Evolutionary conservation across 2,888 invertebrate species (phyloP).

Genomic region (Octonoba sinensis): DNA sequence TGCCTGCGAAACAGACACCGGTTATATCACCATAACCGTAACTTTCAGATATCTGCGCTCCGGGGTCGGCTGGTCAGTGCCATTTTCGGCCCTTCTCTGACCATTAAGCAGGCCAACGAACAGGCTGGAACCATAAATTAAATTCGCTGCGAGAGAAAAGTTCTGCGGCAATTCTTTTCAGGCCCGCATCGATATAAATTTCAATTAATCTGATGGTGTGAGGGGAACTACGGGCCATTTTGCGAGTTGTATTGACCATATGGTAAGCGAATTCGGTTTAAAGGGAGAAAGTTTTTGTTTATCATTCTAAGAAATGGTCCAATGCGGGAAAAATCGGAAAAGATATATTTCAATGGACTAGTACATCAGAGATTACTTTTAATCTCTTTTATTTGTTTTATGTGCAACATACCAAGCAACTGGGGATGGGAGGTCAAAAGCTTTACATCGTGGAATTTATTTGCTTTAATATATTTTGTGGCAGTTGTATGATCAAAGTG

Average conservation of each 20-base stretch:
- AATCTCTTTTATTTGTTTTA: no score
- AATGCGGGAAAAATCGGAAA: not conserved
- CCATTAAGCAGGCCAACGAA: slow-evolving; percentile 34
- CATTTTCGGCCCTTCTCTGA: slow-evolving; percentile 17
- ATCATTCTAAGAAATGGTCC: not conserved
- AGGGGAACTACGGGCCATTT: not conserved
- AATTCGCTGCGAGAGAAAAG: slow-evolving; percentile 13
- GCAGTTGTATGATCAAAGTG: no score
- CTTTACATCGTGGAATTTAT: no score
- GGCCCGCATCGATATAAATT: not conserved
- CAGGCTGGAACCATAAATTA: slow-evolving; percentile 23
- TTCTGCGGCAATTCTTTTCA: not conserved
- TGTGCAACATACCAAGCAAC: no score
- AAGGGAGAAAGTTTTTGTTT: not conserved
- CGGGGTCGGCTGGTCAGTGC: slow-evolving; percentile 10
- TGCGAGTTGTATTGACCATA: not conserved
- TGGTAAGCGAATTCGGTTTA: not conserved
- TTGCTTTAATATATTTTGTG: no score
- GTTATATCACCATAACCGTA: slow-evolving; percentile 32
- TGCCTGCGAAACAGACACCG: slow-evolving; percentile 51
- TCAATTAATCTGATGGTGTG: slow-evolving; percentile 27
- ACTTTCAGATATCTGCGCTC: slow-evolving; percentile 5
- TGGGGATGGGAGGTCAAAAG: no score
- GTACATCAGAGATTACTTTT: not conserved
- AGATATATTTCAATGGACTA: not conserved